Conservation (phyloP, 2,888 invertebrate species). For the Campaea margaritaria region DNA sequence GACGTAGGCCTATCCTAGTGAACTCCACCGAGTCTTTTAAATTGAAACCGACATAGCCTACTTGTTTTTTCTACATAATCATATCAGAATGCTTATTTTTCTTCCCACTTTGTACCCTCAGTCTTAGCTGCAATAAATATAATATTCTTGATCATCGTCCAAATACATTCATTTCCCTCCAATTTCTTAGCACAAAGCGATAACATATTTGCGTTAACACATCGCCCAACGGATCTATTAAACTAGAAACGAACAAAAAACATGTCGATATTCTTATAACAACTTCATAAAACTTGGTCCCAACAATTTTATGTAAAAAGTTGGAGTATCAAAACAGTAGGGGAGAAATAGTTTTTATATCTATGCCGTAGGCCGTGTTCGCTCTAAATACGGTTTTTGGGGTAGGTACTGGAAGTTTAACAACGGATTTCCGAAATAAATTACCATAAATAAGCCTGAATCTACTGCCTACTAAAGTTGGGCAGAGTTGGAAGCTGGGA, state of each 20-base stretch:
- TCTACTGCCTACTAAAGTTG: conserved; percentile 47
- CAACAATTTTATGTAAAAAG: conserved; percentile 41
- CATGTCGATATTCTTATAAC: conserved; percentile 39
- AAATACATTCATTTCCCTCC: conserved; percentile 3
- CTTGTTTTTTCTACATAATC: too few species aligned
- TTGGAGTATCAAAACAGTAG: conserved; percentile 37
- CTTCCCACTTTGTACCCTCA: not conserved
- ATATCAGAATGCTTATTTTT: too few species aligned
- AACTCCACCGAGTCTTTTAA: too few species aligned
- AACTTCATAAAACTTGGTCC: conserved; percentile 35
- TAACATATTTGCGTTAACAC: conserved; percentile 21
- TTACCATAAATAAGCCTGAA: conserved; percentile 66
- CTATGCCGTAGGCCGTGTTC: conserved; percentile 34
- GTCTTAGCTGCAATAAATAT: not conserved
- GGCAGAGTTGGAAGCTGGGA: conserved; percentile 19
- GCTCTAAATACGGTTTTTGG: conserved; percentile 52
- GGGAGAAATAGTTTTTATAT: conserved; percentile 37
- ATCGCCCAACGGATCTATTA: conserved; percentile 18
- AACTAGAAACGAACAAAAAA: conserved; percentile 30
- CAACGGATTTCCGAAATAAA: conserved; percentile 64
- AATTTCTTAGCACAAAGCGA: conserved; percentile 13
- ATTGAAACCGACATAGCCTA: too few species aligned
- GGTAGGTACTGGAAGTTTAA: conserved; percentile 55
- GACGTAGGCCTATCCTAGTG: too few species aligned
- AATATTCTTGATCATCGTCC: not conserved